Evolutionary conservation across 2,113 vertebrate genomes (phyloP), one percentile per base, ranked within the genome.

Genomic region (Corythaeola cristata): DNA sequence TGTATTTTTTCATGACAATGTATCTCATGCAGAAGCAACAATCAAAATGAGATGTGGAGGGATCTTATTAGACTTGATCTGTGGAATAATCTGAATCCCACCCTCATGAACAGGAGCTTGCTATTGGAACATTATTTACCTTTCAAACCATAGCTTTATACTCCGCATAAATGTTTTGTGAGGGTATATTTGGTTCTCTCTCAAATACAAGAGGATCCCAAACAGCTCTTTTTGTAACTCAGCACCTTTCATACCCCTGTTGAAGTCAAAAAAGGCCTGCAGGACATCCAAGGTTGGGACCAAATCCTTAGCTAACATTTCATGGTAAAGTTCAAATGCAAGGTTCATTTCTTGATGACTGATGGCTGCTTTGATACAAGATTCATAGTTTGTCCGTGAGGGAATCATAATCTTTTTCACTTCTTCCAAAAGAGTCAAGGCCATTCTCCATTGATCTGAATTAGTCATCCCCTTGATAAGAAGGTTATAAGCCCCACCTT

Each of bases 111-210:
- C 26, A n/a, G 15, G n/a, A 89, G 22, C 14, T 62, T 66, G 71
- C 58, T 80, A 69, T 4, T 62, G n/a, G 74, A 94, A 95, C 74
- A 82, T 93, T 64, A 96, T 80, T 96, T 98, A 99, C 99, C 99
- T 99, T 97, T 99, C 99, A 98, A 99, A 99, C 99, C 99, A 99
- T 5, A 97, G 95, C 92, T 98, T 99, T 97, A 99, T 99, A 96
- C 96, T 98, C 83, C 68, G n/a, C 91, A 98, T 97, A 88, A 99
- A 96, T 32, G 87, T 91, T 90, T 98, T 96, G 35, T 98, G 97
- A 55, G 99, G 99, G 96, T 99, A 99, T 53, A 99, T 95, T 72
- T 99, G 98, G 97, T 99, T 99, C 60, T 99, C 97, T 97, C 99
- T 98, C 98, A 99, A 98, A 96, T 98, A 97, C 2, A 96, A 96